Evolutionary conservation across 2,797 vertebrate genomes (phyloP).

Genomic region (Xyrichtys novacula): DNA sequence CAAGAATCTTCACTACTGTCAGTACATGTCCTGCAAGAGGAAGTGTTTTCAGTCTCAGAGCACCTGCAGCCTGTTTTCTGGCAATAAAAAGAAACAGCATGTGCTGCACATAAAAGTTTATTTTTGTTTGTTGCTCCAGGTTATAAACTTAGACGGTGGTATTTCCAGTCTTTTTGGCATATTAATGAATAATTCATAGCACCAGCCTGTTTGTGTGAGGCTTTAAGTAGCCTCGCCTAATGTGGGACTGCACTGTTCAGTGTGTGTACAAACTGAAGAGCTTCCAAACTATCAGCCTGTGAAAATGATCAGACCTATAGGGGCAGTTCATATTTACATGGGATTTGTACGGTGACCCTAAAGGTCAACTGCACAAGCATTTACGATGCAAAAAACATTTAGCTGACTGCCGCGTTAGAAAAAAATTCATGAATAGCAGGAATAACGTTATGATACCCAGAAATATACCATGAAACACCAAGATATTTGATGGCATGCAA

Average conservation of each 20-base stretch:
- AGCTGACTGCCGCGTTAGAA: too few relatives aligned
- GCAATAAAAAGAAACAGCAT: not conserved
- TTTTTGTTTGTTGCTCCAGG: not conserved
- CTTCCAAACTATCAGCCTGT: not conserved
- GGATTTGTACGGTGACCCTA: too few relatives aligned
- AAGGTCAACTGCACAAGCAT: too few relatives aligned
- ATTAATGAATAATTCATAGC: not conserved
- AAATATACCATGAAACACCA: too few relatives aligned
- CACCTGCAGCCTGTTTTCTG: not conserved
- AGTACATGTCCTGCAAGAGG: not conserved
- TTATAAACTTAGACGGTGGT: not conserved
- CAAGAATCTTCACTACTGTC: not conserved
- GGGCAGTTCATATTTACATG: not conserved
- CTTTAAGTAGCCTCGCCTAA: not conserved
- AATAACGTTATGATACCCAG: too few relatives aligned
- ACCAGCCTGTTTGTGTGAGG: not conserved
- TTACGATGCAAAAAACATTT: too few relatives aligned
- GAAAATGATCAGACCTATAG: not conserved
- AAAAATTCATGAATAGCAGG: too few relatives aligned
- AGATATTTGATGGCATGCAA: too few relatives aligned
- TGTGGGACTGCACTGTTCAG: not conserved
- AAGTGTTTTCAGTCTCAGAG: not conserved
- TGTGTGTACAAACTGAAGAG: not conserved
- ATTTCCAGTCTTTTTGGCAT: not conserved
- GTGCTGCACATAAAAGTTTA: not conserved